phyloP scores from a whole-genome alignment of 1,140 invertebrate species.

The Zaprionus kolodkinae region DNA sequence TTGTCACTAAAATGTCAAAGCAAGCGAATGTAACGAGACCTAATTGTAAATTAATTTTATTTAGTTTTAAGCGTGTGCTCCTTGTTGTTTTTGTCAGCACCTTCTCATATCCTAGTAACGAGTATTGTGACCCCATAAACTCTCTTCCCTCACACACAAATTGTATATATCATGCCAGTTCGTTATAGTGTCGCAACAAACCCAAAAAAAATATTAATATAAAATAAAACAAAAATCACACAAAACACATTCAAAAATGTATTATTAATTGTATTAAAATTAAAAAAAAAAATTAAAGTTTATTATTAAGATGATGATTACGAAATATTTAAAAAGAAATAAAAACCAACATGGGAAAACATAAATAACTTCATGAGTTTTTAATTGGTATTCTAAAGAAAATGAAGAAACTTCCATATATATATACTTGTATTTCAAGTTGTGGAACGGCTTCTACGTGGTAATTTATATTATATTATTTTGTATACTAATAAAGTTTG shows the following conservation, averaged over 20 bases:
- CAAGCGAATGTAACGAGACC: conserved; percentile 38
- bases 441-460: too few species aligned
- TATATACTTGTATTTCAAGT: too few species aligned
- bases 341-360: conserved; percentile 67
- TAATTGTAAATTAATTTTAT: conserved; percentile 80
- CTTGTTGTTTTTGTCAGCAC: conserved; percentile 71
- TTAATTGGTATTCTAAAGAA: background rate
- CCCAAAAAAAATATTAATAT: conserved; percentile 33
- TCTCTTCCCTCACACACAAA: conserved; percentile 40
- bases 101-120: conserved; percentile 51
- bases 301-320: conserved; percentile 60
- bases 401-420: too few species aligned
- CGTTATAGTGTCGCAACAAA: conserved; percentile 60
- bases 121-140: conserved; percentile 19
- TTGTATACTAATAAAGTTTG: too few species aligned
- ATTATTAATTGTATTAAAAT: conserved; percentile 78
- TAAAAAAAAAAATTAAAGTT: conserved; percentile 43
- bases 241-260: conserved; percentile 65
- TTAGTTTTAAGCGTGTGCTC: conserved; percentile 75
- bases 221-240: conserved; percentile 13
- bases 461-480: too few species aligned
- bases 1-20: conserved; percentile 49
- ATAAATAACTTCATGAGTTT: background rate
- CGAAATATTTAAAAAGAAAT: conserved; percentile 53
- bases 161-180: conserved; percentile 69